Evolutionary conservation across 1,140 invertebrate genomes (phyloP).

Genomic region (Euwallacea fornicatus): DNA sequence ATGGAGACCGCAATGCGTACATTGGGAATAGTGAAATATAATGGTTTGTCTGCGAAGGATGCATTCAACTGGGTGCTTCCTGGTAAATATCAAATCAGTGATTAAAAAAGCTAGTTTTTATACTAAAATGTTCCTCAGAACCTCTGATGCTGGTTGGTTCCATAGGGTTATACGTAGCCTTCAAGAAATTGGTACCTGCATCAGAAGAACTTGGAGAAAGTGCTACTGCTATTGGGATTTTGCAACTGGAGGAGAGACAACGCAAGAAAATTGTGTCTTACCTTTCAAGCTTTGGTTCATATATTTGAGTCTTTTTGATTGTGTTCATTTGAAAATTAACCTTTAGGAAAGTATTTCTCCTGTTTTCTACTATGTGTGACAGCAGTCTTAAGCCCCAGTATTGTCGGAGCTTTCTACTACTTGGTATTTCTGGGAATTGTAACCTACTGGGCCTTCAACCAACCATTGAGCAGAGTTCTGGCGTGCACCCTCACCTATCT

Average conservation of each 20-base stretch:
- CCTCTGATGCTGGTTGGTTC: constrained; percentile 7
- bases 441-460: constrained; percentile 1
- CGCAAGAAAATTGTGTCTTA: neutral
- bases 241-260: neutral
- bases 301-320: neutral
- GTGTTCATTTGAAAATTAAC: neutral
- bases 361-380: neutral
- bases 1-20: constrained; percentile 5
- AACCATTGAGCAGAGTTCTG: neutral
- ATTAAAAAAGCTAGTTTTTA: neutral
- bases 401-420: constrained; percentile 3
- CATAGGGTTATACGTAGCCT: neutral
- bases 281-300: neutral
- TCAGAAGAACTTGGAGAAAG: neutral
- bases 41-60: neutral
- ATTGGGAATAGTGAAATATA: neutral
- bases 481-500: neutral
- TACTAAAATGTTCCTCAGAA: neutral
- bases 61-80: constrained; percentile 6
- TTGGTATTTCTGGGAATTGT: neutral
- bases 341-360: neutral
- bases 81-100: neutral
- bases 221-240: neutral
- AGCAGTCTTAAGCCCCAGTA: neutral
- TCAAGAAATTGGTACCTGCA: neutral